A percentile compares a stretch with the other conserved stretches of the same genome.
Conservation (phyloP, 2,888 invertebrate genomes). For the Halocaridina rubra region DNA sequence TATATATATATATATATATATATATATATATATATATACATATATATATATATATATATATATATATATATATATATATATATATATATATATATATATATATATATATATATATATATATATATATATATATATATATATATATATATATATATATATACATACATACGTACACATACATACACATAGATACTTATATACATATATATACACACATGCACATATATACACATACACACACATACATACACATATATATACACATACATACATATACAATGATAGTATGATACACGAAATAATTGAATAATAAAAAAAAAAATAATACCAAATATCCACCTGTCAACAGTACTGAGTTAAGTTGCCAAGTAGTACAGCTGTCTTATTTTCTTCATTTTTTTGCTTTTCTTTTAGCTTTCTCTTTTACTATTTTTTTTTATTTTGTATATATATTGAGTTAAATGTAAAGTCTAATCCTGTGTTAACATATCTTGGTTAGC, state of each 20-base stretch:
- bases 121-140: background rate
- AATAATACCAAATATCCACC: too few species aligned
- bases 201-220: background rate
- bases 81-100: background rate
- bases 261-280: background rate
- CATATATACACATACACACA: background rate
- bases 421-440: too few species aligned
- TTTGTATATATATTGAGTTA: too few species aligned
- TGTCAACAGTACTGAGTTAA: too few species aligned
- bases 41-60: background rate
- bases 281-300: background rate
- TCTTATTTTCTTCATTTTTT: too few species aligned
- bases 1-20: too few species aligned
- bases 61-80: background rate
- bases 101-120: constrained; percentile 2
- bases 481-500: too few species aligned
- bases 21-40: too few species aligned
- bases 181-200: background rate
- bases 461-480: too few species aligned
- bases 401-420: too few species aligned
- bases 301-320: too few species aligned
- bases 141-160: background rate
- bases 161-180: background rate
- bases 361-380: too few species aligned
- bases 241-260: background rate